Conservation (phyloP, 92 coral and sea anemone genomes). For the Montipora capitata region DNA sequence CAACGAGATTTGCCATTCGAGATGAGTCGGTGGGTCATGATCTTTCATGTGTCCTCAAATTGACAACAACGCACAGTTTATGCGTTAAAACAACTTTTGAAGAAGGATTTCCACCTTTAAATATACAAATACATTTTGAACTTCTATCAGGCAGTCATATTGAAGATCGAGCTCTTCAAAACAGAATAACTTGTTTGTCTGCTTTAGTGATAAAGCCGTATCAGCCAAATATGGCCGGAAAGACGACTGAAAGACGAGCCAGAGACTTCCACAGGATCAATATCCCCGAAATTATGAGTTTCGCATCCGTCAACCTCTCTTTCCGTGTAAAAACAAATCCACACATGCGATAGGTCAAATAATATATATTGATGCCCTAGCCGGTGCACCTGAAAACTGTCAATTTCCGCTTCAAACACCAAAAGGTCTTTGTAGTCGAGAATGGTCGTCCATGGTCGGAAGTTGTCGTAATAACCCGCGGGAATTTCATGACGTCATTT, state of each 20-base stretch:
- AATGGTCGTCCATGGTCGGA: background rate
- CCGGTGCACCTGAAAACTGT: conserved; percentile 17
- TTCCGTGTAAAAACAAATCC: background rate
- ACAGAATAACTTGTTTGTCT: background rate
- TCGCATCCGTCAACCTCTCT: background rate
- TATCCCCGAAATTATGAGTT: background rate
- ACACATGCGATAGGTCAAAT: background rate
- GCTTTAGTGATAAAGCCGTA: background rate
- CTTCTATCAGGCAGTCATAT: background rate
- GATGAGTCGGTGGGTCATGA: conserved; percentile 18
- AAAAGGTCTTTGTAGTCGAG: conserved; percentile 11
- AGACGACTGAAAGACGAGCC: conserved; percentile 37
- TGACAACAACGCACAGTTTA: background rate
- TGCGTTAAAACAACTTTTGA: background rate
- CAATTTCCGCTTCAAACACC: conserved; percentile 39
- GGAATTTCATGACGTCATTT: background rate
- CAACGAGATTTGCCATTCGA: background rate
- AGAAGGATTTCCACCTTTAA: background rate
- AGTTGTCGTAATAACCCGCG: conserved; percentile 22
- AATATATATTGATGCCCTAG: background rate
- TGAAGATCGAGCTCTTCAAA: background rate
- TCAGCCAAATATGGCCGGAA: conserved; percentile 2
- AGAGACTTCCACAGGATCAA: conserved; percentile 24
- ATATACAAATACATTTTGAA: background rate
- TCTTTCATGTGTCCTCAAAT: background rate